A percentile compares a stretch with the other conserved stretches of the same genome.
Evolutionary conservation across 2,888 invertebrate species (phyloP).

Genomic region (Thymelicus acteon): DNA sequence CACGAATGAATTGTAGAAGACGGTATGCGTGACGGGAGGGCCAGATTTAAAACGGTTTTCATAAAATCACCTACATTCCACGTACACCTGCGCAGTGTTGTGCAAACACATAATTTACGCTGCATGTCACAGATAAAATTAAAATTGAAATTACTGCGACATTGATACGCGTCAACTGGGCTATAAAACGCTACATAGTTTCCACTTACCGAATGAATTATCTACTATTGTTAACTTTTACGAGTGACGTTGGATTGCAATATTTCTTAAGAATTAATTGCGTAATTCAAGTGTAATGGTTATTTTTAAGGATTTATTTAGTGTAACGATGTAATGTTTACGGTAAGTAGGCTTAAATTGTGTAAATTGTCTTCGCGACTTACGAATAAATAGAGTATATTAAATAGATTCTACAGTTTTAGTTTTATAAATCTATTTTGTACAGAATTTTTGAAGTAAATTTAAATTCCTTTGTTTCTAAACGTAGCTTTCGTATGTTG

Average conservation of each 20-base stretch:
- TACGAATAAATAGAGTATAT: too few relatives aligned
- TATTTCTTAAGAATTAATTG: slow-evolving; percentile 9
- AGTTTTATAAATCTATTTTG: too few relatives aligned
- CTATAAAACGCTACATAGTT: slow-evolving; percentile 50
- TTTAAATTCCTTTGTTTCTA: too few relatives aligned
- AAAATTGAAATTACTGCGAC: slow-evolving; percentile 29
- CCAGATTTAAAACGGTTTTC: background rate
- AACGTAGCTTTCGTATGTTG: too few relatives aligned
- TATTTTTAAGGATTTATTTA: slow-evolving; percentile 8
- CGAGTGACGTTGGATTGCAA: slow-evolving; percentile 14
- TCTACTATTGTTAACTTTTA: slow-evolving; percentile 46
- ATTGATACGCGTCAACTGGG: slow-evolving; percentile 49
- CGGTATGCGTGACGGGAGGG: too few relatives aligned
- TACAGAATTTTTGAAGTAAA: too few relatives aligned
- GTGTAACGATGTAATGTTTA: background rate
- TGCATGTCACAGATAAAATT: slow-evolving; percentile 29
- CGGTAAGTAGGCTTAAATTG: too few relatives aligned
- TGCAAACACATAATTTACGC: slow-evolving; percentile 25
- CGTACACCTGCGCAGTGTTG: slow-evolving; percentile 21
- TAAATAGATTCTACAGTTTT: too few relatives aligned
- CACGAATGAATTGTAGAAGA: background rate
- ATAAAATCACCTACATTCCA: slow-evolving; percentile 34
- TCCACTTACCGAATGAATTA: slow-evolving; percentile 48
- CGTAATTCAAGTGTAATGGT: slow-evolving; percentile 2
- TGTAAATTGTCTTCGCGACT: too few relatives aligned